A percentile compares a stretch with the other conserved stretches of the same genome.
Conservation (phyloP, 2,113 vertebrate species). For the Anhinga anhinga region DNA sequence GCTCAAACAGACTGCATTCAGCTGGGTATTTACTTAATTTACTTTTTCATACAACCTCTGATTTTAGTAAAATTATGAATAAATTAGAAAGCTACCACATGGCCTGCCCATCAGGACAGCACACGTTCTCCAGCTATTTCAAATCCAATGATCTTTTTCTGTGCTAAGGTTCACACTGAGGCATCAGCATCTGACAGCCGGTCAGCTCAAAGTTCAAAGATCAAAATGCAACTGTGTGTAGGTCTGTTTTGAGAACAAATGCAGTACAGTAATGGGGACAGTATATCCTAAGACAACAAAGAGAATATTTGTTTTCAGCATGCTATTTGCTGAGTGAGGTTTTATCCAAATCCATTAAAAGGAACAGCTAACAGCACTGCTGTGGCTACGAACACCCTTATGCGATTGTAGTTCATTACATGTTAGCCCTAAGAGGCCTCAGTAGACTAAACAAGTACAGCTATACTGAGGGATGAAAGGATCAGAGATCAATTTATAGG, state of each 20-base stretch:
- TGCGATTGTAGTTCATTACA: not conserved
- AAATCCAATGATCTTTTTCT: not conserved
- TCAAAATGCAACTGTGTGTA: fast-evolving
- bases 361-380: not conserved
- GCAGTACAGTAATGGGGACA: not conserved
- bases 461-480: slow-evolving; percentile 21
- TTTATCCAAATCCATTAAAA: slow-evolving; percentile 32
- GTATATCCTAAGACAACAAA: not conserved
- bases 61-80: slow-evolving; percentile 22
- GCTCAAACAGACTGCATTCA: slow-evolving; percentile 11
- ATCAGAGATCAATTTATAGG: slow-evolving; percentile 53
- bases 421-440: not conserved
- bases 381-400: not conserved
- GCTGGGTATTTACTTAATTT: slow-evolving; percentile 30
- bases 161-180: not conserved
- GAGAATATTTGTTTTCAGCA: not conserved
- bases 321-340: slow-evolving; percentile 16
- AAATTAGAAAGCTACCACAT: slow-evolving; percentile 4
- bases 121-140: not conserved
- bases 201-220: slow-evolving; percentile 18
- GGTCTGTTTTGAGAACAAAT: not conserved
- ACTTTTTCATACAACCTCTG: not conserved
- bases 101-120: not conserved
- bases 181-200: not conserved
- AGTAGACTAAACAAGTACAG: not conserved